A percentile compares a stretch with the other conserved stretches of the same genome.
These are phyloP conservation scores for Blera fallax DNA, from an alignment of 2,888 invertebrate species.

Conservation along the genomic window DNA sequence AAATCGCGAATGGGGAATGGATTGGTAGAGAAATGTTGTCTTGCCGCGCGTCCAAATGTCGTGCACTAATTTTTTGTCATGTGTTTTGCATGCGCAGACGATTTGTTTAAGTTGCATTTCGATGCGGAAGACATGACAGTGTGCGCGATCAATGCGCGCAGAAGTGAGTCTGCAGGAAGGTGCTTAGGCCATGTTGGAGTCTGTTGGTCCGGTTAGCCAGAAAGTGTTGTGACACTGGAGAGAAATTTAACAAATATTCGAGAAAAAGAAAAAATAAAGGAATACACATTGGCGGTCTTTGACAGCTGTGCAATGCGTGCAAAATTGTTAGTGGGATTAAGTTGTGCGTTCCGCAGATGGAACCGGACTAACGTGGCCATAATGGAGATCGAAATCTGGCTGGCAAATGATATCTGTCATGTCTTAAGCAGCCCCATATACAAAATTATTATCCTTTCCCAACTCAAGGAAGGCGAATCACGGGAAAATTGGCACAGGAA, in stretches of 20 bases:
- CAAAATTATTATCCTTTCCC: no score
- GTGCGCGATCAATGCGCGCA: background rate
- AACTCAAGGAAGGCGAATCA: no score
- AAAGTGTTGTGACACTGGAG: conserved; percentile 60
- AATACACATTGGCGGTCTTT: conserved; percentile 31
- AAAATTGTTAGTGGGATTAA: conserved; percentile 51
- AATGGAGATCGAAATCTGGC: background rate
- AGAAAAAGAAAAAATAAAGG: conserved; percentile 11
- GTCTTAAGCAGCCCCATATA: background rate
- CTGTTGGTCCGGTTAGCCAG: conserved; percentile 42
- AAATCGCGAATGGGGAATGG: conserved; percentile 30
- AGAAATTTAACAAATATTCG: conserved; percentile 56
- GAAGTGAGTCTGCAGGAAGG: background rate
- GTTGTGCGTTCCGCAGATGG: conserved; percentile 22
- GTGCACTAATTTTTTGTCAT: conserved; percentile 62
- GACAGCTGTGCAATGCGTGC: conserved; percentile 39
- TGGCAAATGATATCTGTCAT: background rate
- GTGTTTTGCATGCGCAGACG: conserved; percentile 46
- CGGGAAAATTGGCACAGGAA: no score
- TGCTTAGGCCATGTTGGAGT: background rate
- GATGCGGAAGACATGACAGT: conserved; percentile 47
- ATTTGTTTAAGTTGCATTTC: conserved; percentile 38
- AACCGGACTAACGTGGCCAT: conserved; percentile 28
- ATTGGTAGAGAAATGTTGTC: background rate
- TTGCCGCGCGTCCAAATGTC: conserved; percentile 35